Conservation (phyloP, 2,888 invertebrate species). For the Acleris literana region DNA sequence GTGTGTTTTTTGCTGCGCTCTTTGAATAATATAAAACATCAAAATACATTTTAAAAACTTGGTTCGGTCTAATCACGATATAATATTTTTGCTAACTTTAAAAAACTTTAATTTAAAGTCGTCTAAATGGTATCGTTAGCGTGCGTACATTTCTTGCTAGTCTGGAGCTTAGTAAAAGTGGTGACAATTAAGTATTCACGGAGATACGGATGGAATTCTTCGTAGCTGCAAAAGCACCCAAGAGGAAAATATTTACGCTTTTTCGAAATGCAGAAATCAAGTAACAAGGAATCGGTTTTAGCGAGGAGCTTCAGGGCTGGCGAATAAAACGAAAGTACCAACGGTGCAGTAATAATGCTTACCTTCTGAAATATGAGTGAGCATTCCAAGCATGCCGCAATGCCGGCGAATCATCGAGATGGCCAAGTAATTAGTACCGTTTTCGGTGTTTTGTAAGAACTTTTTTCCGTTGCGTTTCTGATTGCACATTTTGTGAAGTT, state of each 20-base stretch:
- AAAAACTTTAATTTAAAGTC: not conserved
- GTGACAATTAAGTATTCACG: slow-evolving; percentile 66
- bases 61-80: no score
- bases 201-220: slow-evolving; percentile 70
- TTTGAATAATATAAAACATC: slow-evolving; percentile 7
- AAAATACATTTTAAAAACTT: not conserved
- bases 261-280: slow-evolving; percentile 83
- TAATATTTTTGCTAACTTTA: no score
- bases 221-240: slow-evolving; percentile 72
- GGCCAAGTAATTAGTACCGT: slow-evolving; percentile 44
- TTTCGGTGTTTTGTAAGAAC: slow-evolving; percentile 20
- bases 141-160: slow-evolving; percentile 5
- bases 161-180: slow-evolving; percentile 12
- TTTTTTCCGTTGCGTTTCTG: slow-evolving; percentile 16
- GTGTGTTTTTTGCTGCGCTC: not conserved
- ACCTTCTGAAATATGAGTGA: slow-evolving; percentile 67
- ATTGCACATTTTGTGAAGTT: slow-evolving; percentile 13
- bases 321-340: slow-evolving; percentile 72
- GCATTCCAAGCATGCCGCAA: slow-evolving; percentile 55
- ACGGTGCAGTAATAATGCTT: slow-evolving; percentile 69
- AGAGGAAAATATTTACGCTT: slow-evolving; percentile 82
- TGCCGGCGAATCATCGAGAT: slow-evolving; percentile 46
- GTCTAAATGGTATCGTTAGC: not conserved
- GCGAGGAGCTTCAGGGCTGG: slow-evolving; percentile 71
- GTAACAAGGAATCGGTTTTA: slow-evolving; percentile 83